These are phyloP conservation scores for Isichthys henryi DNA, from an alignment of 2,113 vertebrate species.

Conservation along the genomic window DNA sequence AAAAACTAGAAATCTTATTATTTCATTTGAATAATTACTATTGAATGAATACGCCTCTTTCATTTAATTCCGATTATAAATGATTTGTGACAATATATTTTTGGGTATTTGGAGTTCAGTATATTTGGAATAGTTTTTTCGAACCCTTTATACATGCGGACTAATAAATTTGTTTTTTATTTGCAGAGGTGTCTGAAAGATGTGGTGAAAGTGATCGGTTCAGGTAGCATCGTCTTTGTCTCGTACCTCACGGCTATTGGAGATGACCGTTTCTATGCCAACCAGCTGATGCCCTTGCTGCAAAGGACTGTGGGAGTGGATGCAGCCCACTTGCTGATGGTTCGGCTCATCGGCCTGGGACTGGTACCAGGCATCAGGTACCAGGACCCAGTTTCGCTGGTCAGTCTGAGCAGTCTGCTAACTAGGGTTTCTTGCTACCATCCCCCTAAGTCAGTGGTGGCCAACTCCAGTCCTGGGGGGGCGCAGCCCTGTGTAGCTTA, in stretches of 20 bases:
- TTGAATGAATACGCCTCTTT: background rate
- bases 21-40: background rate
- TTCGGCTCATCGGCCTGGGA: slow-evolving; percentile 62
- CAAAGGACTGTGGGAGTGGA: slow-evolving; percentile 69
- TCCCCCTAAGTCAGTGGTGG: background rate
- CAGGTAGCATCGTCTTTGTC: slow-evolving; percentile 67
- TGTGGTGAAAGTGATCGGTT: slow-evolving; percentile 51
- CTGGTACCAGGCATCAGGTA: slow-evolving; percentile 60
- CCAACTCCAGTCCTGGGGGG: too few species aligned
- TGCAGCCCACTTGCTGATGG: slow-evolving; percentile 63
- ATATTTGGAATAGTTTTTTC: background rate
- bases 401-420: slow-evolving; percentile 37
- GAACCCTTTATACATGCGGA: background rate
- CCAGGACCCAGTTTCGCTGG: slow-evolving; percentile 66
- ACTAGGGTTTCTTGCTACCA: background rate
- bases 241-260: slow-evolving; percentile 68
- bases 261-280: slow-evolving; percentile 74
- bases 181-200: slow-evolving; percentile 58
- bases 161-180: background rate
- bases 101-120: background rate
- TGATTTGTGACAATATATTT: background rate
- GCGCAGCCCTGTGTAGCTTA: too few species aligned
- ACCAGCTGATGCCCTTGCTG: slow-evolving; percentile 70
- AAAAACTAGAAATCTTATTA: background rate
- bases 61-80: background rate